phyloP scores from a whole-genome alignment of 23 tunicate genomes.

The Diplosoma virens region DNA sequence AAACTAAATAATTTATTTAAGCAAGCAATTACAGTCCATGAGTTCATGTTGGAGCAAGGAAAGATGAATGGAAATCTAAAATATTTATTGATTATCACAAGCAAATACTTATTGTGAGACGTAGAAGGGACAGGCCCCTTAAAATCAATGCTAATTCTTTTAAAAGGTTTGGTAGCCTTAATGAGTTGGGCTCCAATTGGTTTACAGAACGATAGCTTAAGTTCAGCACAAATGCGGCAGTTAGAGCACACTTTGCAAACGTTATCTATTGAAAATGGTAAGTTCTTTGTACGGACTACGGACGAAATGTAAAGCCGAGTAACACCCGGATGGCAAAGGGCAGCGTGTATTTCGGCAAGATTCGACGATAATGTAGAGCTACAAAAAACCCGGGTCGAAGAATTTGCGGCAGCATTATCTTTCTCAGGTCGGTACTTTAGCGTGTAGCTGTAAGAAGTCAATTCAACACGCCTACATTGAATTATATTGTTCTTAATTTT shows the following conservation, averaged over 20 bases:
- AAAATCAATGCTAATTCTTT: background rate
- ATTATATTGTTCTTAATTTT: constrained; percentile 41
- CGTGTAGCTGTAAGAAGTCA: constrained; percentile 12
- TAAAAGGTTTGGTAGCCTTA: constrained; percentile 1
- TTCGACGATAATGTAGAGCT: background rate
- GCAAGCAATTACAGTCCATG: background rate
- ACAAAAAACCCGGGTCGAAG: constrained; percentile 16
- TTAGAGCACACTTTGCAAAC: constrained; percentile 21
- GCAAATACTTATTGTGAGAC: background rate
- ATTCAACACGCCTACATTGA: constrained; percentile 28
- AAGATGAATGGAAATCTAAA: background rate
- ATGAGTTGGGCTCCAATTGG: background rate
- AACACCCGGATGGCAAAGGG: constrained; percentile 8
- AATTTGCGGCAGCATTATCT: constrained; percentile 24
- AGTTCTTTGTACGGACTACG: constrained; percentile 15
- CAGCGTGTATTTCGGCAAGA: background rate
- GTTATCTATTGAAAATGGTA: constrained; percentile 11
- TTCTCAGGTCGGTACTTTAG: constrained; percentile 25
- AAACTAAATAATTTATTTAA: background rate
- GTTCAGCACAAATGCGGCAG: constrained; percentile 18
- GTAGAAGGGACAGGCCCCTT: constrained; percentile 13
- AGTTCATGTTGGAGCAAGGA: background rate
- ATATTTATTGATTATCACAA: constrained; percentile 2
- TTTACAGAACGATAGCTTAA: constrained; percentile 6
- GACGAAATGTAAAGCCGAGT: background rate